Conservation (phyloP, 2,888 invertebrate genomes). For the Melolontha melolontha region DNA sequence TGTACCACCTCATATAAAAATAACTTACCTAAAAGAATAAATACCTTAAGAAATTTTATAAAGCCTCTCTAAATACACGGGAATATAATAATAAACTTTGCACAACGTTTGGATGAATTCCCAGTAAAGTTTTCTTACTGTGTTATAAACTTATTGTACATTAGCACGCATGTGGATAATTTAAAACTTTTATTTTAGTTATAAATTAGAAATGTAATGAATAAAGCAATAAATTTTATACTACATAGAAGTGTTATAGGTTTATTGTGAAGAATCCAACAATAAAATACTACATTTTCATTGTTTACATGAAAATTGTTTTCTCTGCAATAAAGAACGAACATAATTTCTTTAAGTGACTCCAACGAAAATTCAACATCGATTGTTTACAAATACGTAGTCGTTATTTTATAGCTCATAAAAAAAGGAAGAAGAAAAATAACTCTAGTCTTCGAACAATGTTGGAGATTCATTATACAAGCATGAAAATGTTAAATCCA, state of each 20-base stretch:
- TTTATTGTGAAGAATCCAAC: slow-evolving; percentile 1
- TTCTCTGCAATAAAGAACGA: slow-evolving; percentile 16
- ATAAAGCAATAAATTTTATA: slow-evolving; percentile 24
- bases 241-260: not conserved
- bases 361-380: slow-evolving; percentile 13
- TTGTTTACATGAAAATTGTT: slow-evolving; percentile 17
- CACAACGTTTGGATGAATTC: no score
- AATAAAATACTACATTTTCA: slow-evolving; percentile 19
- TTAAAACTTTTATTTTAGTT: no score
- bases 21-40: no score
- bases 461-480: slow-evolving; percentile 22
- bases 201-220: not conserved
- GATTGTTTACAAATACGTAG: slow-evolving; percentile 26
- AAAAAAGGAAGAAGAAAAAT: not conserved
- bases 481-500: slow-evolving; percentile 3
- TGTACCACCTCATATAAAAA: no score
- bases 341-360: slow-evolving; percentile 26
- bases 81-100: no score
- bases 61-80: no score
- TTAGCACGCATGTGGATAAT: no score
- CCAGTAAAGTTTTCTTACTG: no score
- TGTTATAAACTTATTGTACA: no score
- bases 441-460: slow-evolving; percentile 18
- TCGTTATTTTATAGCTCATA: slow-evolving; percentile 24
- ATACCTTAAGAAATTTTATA: no score